These are phyloP conservation scores for Trididemnum nubilum DNA, from an alignment of 23 tunicate species.

Conservation along the genomic window DNA sequence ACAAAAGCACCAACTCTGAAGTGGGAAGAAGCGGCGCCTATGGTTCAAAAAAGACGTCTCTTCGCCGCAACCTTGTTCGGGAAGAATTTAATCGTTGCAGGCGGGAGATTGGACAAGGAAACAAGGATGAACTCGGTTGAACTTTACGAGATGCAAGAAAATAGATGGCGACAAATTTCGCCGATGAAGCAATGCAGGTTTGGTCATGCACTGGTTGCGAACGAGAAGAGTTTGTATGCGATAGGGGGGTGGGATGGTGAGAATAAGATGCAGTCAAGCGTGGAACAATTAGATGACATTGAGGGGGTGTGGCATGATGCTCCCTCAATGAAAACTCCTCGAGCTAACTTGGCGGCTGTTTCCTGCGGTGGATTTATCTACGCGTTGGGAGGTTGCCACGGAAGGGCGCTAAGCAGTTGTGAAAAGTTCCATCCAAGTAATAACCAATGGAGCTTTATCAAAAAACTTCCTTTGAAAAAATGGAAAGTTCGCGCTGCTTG, in stretches of 20 bases:
- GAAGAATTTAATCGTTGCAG: background rate
- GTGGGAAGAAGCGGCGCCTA: background rate
- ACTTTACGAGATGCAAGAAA: background rate
- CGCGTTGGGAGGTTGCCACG: background rate
- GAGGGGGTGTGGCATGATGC: background rate
- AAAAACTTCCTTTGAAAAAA: background rate
- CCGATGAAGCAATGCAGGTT: background rate
- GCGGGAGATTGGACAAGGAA: background rate
- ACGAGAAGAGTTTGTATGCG: background rate
- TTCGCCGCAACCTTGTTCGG: background rate
- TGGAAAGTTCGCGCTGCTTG: background rate
- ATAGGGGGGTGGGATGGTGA: background rate
- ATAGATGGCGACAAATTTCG: background rate
- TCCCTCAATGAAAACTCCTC: background rate
- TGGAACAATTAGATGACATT: background rate
- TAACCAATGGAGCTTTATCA: background rate
- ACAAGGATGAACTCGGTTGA: background rate
- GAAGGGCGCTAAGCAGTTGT: background rate
- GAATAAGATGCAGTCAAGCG: background rate
- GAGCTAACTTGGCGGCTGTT: constrained; percentile 4
- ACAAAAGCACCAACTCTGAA: background rate
- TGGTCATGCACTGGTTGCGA: background rate
- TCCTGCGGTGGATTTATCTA: background rate
- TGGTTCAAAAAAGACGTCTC: background rate
- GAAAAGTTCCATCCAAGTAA: background rate